Percentiles rank a stretch among this genome's conserved stretches.
Conservation (phyloP, 2,113 vertebrate genomes). For the Procavia capensis region DNA sequence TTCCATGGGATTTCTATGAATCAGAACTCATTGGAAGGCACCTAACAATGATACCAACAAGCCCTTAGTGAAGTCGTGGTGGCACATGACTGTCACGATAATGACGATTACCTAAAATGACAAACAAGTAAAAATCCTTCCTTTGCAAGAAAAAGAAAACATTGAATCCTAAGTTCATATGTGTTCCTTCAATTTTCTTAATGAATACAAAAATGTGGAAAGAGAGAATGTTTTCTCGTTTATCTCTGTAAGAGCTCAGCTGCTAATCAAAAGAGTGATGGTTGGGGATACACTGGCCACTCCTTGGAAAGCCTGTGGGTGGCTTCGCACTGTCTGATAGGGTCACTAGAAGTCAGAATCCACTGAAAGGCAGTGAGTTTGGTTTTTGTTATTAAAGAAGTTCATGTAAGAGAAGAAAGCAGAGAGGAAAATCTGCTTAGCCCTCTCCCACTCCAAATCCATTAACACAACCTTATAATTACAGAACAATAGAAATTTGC, state of each 20-base stretch:
- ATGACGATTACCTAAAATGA: not conserved
- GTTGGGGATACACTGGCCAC: no score
- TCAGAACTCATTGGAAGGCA: no score
- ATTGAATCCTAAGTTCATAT: not conserved
- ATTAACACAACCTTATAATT: constrained; percentile 72
- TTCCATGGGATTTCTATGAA: no score
- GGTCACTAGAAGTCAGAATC: no score
- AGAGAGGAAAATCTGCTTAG: constrained; percentile 48
- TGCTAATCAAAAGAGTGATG: no score
- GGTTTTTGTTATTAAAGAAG: no score
- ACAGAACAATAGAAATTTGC: constrained; percentile 60
- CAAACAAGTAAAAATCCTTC: not conserved
- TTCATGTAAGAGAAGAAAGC: not conserved
- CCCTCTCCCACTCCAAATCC: constrained; percentile 53
- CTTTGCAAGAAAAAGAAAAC: not conserved
- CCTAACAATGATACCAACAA: no score
- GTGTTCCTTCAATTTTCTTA: not conserved
- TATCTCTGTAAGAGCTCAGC: not conserved
- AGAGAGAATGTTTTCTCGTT: not conserved
- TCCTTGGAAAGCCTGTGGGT: no score
- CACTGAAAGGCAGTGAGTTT: no score
- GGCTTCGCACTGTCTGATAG: no score
- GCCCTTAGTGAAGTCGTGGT: no score
- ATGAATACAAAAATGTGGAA: not conserved
- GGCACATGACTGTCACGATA: not conserved